Percentiles rank a stretch among this genome's conserved stretches.
Evolutionary conservation across 2,888 invertebrate species (phyloP).

Genomic region (Galerucella pusilla): DNA sequence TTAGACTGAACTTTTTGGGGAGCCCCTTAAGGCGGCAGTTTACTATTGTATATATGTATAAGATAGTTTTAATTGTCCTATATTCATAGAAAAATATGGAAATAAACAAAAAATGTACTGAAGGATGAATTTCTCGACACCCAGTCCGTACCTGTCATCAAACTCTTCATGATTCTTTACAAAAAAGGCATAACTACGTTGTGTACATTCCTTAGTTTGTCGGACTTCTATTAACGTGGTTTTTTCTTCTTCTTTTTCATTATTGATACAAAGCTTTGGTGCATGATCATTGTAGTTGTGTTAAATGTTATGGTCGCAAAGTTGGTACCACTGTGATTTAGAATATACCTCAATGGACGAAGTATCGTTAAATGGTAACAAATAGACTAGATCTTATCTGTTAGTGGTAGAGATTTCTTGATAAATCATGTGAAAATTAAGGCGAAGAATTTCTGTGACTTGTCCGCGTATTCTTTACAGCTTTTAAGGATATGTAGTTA

Average conservation of each 20-base stretch:
- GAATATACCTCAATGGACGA: slow-evolving; percentile 38
- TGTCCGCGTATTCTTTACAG: slow-evolving; percentile 24
- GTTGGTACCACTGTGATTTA: slow-evolving; percentile 48
- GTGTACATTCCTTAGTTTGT: slow-evolving; percentile 46
- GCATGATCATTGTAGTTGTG: slow-evolving; percentile 42
- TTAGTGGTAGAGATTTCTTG: slow-evolving; percentile 34
- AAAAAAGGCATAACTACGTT: slow-evolving; percentile 45
- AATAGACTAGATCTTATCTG: slow-evolving; percentile 37
- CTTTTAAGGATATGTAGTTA: slow-evolving; percentile 36
- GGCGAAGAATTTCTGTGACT: slow-evolving; percentile 30
- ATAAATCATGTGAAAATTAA: slow-evolving; percentile 43
- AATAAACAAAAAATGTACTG: too few relatives aligned
- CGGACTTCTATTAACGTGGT: slow-evolving; percentile 41
- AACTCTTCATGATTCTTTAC: slow-evolving; percentile 29
- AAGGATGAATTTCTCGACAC: neutral
- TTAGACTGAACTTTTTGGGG: too few relatives aligned
- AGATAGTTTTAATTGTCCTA: too few relatives aligned
- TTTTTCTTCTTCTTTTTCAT: slow-evolving; percentile 37
- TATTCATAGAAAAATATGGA: too few relatives aligned
- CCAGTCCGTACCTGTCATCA: slow-evolving; percentile 23
- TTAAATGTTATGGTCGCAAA: slow-evolving; percentile 52
- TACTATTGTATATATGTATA: too few relatives aligned
- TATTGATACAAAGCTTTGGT: slow-evolving; percentile 44
- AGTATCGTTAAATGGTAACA: slow-evolving; percentile 41
- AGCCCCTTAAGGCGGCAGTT: too few relatives aligned